Conservation (phyloP, 2,888 invertebrate genomes). For the Hirtodrosophila duncani region DNA sequence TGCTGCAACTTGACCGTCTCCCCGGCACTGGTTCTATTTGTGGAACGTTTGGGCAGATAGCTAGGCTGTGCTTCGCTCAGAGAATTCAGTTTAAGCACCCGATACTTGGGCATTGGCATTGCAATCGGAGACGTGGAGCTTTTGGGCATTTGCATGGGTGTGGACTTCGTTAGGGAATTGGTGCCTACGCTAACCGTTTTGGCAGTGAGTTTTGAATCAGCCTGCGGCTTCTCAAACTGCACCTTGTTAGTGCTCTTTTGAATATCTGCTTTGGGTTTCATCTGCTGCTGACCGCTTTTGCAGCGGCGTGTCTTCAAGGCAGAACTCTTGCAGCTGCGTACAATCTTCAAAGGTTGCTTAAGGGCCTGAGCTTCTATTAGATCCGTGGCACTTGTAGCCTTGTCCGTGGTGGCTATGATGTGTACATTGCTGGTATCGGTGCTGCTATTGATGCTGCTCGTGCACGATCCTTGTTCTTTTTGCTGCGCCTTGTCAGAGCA, state of each 20-base stretch:
- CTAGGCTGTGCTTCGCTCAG: no score
- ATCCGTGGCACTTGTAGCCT: slow-evolving; percentile 18
- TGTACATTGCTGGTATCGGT: neutral
- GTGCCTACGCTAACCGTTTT: slow-evolving; percentile 1
- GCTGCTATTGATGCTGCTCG: no score
- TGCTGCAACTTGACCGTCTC: no score
- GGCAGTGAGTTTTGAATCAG: neutral
- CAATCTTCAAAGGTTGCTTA: neutral
- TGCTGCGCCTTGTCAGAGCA: accelerated
- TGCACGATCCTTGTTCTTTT: no score
- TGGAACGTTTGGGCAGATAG: no score
- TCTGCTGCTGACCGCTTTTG: neutral
- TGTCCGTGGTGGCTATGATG: slow-evolving; percentile 22
- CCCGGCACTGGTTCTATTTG: no score
- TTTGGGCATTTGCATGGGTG: no score
- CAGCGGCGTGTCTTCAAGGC: neutral
- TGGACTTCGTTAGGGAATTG: neutral
- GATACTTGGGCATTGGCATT: no score
- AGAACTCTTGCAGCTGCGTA: slow-evolving; percentile 4
- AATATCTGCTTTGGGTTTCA: neutral
- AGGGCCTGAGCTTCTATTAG: neutral
- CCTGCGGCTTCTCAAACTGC: slow-evolving; percentile 3
- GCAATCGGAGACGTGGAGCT: no score
- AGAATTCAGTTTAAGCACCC: no score
- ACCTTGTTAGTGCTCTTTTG: slow-evolving; percentile 6